Evolutionary conservation across 2,888 invertebrate genomes (phyloP), one percentile per base, ranked within the genome.

Genomic region (Cheilosia pagana): DNA sequence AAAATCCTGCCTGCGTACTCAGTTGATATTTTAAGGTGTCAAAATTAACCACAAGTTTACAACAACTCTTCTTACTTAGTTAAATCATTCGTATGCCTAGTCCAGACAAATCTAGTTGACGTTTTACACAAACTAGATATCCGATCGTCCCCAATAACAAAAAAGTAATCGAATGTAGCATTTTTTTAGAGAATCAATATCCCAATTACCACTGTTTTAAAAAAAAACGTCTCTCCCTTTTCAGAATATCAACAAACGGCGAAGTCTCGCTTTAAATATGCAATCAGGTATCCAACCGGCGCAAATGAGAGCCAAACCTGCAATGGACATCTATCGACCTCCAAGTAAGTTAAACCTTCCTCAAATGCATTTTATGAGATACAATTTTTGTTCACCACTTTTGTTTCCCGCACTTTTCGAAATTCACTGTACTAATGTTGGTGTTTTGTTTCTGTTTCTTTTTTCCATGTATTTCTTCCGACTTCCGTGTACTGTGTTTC

Each of bases 281-380:
- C 92, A 90, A 83, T 74, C 86, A 3, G 88, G 88, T 45, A 89
- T 88, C 79, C 90, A 91, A 57, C 86, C 88, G 39, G 91, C 89
- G 57, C 92, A 93, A 79, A 90, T 91, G 85, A 89, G 91, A 48
- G 94, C 95, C 63, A 97, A 97, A 91, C 97, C 97, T 12, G 95
- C 96, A 25, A 94, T 97, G 92, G 96, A 97, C 93, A 96, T 97
- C 88, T 97, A 97, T 91, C 94, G 97, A 90, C 97, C 97, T 81
- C 97, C 97, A 91, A 97, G 96, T 96, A 91, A 93, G 94, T 93
- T 23, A 28, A 35, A 35, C 19, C 8, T 10, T 45, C 16, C 2
- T n/a, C n/a, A n/a, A n/a, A n/a, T n/a, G n/a, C 5, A 19, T n/a
- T 4, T n/a, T 7, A 16, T n/a, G n/a, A 1, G 16, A 45, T 3